These are phyloP conservation scores for Zeugodacus cucurbitae DNA, from an alignment of 1,140 invertebrate genomes.

Conservation along the genomic window DNA sequence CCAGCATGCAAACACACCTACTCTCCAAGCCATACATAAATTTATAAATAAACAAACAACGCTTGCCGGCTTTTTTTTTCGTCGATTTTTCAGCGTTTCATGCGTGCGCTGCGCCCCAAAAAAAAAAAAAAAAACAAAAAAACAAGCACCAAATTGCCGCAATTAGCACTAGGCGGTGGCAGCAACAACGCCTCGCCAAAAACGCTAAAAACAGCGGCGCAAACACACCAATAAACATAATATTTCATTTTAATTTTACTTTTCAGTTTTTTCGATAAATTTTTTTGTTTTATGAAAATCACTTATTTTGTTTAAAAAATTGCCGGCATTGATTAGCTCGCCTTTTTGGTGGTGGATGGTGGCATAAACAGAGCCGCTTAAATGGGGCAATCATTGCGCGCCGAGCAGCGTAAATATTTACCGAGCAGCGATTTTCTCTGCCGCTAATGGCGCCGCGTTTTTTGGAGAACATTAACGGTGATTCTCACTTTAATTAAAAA, in stretches of 20 bases:
- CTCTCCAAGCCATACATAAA: neutral
- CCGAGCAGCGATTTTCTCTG: neutral
- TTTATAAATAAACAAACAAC: neutral
- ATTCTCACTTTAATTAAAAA: neutral
- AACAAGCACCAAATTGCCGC: neutral
- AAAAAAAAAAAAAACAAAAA: neutral
- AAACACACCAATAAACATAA: neutral
- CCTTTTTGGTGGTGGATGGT: neutral
- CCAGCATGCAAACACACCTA: neutral
- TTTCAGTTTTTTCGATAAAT: neutral
- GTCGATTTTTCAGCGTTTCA: constrained; percentile 1
- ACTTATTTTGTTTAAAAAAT: neutral
- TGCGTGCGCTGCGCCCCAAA: neutral
- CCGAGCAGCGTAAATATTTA: neutral
- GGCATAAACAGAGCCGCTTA: neutral
- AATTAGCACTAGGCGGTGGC: neutral
- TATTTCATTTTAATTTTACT: neutral
- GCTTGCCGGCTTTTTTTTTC: neutral
- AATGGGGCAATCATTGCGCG: neutral
- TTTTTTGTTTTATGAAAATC: neutral
- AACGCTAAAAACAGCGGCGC: neutral
- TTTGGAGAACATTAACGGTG: neutral
- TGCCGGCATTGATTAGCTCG: neutral
- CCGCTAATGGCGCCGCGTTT: neutral
- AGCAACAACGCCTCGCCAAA: neutral